Evolutionary conservation across 2,113 vertebrate genomes (phyloP).

Genomic region (Collichthys lucidus): DNA sequence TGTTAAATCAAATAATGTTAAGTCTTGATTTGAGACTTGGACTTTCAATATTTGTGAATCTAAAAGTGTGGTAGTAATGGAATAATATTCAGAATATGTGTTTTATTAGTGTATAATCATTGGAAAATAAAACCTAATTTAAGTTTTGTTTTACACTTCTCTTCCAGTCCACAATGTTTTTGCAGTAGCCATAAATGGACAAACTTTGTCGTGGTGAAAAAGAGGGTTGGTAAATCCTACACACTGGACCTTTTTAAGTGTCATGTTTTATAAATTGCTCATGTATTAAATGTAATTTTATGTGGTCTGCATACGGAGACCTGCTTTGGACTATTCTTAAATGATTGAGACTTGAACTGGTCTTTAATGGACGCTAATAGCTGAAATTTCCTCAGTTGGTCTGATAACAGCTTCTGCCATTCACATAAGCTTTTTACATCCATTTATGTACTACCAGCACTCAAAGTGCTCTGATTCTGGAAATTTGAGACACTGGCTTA

Average conservation of each 20-base stretch:
- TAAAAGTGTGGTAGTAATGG: too few species aligned
- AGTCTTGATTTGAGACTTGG: not conserved
- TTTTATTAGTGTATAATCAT: too few species aligned
- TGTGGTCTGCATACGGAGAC: too few species aligned
- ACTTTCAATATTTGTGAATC: not conserved
- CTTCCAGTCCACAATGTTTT: too few species aligned
- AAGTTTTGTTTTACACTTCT: too few species aligned
- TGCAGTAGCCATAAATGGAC: too few species aligned
- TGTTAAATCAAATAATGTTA: not conserved
- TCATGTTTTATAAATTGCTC: not conserved
- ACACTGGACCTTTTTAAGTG: too few species aligned
- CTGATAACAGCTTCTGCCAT: not conserved
- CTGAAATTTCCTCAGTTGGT: not conserved
- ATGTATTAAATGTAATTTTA: not conserved
- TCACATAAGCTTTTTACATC: not conserved
- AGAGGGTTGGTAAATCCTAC: too few species aligned
- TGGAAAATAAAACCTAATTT: too few species aligned
- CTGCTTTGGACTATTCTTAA: too few species aligned
- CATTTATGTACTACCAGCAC: not conserved
- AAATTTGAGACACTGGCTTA: not conserved
- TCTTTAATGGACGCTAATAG: not conserved
- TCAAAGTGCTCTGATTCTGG: not conserved
- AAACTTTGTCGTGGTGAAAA: too few species aligned
- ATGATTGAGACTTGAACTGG: not conserved
- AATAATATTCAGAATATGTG: too few species aligned